A percentile compares a stretch with the other conserved stretches of the same genome.
Evolutionary conservation across 1,140 invertebrate genomes (phyloP).

Genomic region (Pogonus chalceus): DNA sequence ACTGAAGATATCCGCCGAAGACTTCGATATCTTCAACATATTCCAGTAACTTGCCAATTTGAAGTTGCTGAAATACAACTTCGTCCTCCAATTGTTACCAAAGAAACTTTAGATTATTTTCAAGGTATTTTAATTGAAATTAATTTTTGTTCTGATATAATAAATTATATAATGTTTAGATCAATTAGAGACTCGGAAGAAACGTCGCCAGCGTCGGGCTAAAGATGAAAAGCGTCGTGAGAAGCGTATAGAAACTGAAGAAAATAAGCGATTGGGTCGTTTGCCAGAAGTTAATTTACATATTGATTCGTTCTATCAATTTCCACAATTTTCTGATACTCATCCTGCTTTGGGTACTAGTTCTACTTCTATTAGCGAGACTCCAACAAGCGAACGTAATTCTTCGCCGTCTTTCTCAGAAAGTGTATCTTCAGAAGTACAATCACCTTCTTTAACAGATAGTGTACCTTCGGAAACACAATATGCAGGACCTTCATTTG

Average conservation of each 20-base stretch:
- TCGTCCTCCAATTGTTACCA: constrained; percentile 55
- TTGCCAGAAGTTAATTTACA: constrained; percentile 45
- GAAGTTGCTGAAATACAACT: constrained; percentile 81
- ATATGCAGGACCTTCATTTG: constrained; percentile 42
- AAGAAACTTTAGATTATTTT: constrained; percentile 53
- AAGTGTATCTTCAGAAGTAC: no score
- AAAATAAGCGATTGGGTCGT: constrained; percentile 58
- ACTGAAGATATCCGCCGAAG: constrained; percentile 67
- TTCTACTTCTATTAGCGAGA: constrained; percentile 18
- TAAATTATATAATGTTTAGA: constrained; percentile 34
- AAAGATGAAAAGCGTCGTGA: constrained; percentile 61
- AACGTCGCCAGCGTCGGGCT: constrained; percentile 48
- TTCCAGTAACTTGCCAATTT: constrained; percentile 83
- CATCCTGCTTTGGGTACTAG: constrained; percentile 26
- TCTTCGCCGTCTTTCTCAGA: constrained; percentile 13
- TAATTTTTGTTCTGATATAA: not conserved
- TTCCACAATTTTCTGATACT: constrained; percentile 46
- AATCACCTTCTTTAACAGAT: constrained; percentile 21
- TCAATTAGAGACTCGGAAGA: constrained; percentile 54
- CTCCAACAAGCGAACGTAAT: constrained; percentile 19
- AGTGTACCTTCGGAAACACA: constrained; percentile 22
- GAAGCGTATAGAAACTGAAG: constrained; percentile 56
- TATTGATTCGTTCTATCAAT: constrained; percentile 52
- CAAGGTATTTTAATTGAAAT: constrained; percentile 40
- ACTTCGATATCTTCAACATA: constrained; percentile 73